Percentiles rank a stretch among this genome's conserved stretches.
These are phyloP conservation scores for Euwallacea similis DNA, from an alignment of 1,140 invertebrate species.

Conservation along the genomic window DNA sequence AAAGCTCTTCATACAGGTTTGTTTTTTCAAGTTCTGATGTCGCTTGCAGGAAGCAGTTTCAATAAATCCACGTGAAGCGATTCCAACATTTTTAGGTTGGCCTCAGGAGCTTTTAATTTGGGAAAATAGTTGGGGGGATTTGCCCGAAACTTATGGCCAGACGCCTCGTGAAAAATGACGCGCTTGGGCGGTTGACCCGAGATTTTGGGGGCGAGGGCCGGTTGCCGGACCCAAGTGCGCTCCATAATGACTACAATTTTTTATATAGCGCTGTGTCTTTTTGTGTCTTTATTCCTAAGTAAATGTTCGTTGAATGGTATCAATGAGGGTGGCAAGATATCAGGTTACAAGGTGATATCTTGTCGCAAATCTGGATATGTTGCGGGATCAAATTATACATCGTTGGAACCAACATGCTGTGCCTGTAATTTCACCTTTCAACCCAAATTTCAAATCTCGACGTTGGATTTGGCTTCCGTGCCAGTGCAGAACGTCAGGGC, in stretches of 20 bases:
- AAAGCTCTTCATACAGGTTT: constrained; percentile 1
- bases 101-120: background rate
- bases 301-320: no score
- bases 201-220: constrained; percentile 21
- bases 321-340: no score
- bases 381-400: no score
- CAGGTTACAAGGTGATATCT: no score
- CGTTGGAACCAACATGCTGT: no score
- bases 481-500: no score
- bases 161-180: constrained; percentile 34
- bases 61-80: background rate
- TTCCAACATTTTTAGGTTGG: background rate
- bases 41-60: background rate
- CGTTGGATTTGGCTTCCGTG: no score
- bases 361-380: no score
- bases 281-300: no score
- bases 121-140: background rate
- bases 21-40: background rate
- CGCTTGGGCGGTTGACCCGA: constrained; percentile 31
- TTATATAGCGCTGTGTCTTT: background rate
- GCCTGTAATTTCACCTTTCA: no score
- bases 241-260: background rate
- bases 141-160: background rate
- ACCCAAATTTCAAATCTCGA: no score
- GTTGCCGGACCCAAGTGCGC: constrained; percentile 1